phyloP scores from a whole-genome alignment of 1,140 invertebrate species.

The Lordiphosa collinella region DNA sequence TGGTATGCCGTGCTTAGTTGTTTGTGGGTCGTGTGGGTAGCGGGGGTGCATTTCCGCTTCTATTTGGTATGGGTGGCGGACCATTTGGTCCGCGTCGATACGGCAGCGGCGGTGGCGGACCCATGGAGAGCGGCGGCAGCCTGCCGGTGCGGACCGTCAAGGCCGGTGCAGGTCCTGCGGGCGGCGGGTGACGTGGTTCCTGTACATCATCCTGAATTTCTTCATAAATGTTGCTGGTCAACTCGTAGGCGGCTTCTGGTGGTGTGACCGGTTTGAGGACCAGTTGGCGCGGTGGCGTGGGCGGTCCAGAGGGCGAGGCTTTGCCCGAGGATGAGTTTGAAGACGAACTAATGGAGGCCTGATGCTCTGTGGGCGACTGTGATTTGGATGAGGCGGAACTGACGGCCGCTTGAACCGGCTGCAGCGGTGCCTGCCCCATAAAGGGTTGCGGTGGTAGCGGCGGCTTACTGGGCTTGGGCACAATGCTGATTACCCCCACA shows the following conservation, averaged over 20 bases:
- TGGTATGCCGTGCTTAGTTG: slow-evolving; percentile 40
- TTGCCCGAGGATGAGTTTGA: slow-evolving; percentile 62
- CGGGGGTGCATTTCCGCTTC: slow-evolving; percentile 79
- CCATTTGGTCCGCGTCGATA: slow-evolving; percentile 79
- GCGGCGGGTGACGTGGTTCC: slow-evolving; percentile 63
- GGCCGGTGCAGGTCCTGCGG: slow-evolving; percentile 37
- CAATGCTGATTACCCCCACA: slow-evolving; percentile 74
- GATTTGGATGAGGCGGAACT: slow-evolving; percentile 73
- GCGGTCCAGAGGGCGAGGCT: slow-evolving; percentile 54
- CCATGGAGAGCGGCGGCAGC: slow-evolving; percentile 67
- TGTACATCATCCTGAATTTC: slow-evolving; percentile 73
- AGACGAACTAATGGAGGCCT: slow-evolving; percentile 46
- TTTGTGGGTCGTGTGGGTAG: slow-evolving; percentile 68
- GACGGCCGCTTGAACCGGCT: slow-evolving; percentile 80
- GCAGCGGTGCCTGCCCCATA: slow-evolving; percentile 80
- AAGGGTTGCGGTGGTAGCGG: slow-evolving; percentile 81
- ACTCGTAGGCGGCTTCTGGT: slow-evolving; percentile 58
- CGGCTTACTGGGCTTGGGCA: slow-evolving; percentile 78
- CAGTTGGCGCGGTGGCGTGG: slow-evolving; percentile 68
- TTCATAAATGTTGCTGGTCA: slow-evolving; percentile 63
- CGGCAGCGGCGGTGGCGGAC: slow-evolving; percentile 84
- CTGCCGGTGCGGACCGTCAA: slow-evolving; percentile 41
- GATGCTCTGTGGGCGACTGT: slow-evolving; percentile 57
- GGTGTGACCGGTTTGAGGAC: slow-evolving; percentile 66
- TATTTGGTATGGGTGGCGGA: slow-evolving; percentile 83